Percentiles rank a stretch among this genome's conserved stretches.
Conservation (phyloP, 1,140 invertebrate species). For the Euwallacea fornicatus region DNA sequence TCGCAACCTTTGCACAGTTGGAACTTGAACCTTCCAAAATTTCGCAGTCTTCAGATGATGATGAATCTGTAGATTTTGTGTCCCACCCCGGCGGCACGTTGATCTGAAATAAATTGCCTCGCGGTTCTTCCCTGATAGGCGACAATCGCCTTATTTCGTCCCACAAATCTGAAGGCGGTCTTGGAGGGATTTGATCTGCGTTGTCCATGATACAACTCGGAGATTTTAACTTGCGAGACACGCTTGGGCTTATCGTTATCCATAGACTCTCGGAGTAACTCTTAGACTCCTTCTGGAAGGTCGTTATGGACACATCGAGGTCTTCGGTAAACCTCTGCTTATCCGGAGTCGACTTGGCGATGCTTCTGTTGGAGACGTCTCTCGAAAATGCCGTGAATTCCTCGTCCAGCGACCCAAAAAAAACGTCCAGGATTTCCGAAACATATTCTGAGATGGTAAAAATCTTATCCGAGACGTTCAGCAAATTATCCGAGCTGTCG, state of each 20-base stretch:
- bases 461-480: constrained; percentile 44
- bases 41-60: background rate
- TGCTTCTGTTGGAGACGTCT: constrained; percentile 23
- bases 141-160: constrained; percentile 19
- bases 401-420: constrained; percentile 43
- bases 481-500: constrained; percentile 26
- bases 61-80: background rate
- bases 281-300: constrained; percentile 44
- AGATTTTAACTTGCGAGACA: constrained; percentile 9
- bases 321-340: constrained; percentile 5
- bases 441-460: constrained; percentile 50
- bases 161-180: constrained; percentile 42
- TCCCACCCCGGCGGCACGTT: constrained; percentile 3
- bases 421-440: constrained; percentile 48
- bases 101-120: constrained; percentile 31
- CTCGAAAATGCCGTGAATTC: constrained; percentile 35
- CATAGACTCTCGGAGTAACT: constrained; percentile 47
- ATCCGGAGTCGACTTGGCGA: constrained; percentile 40
- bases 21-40: background rate
- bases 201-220: constrained; percentile 35
- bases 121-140: constrained; percentile 45
- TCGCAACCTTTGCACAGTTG: background rate
- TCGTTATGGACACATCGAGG: constrained; percentile 35
- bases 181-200: constrained; percentile 49
- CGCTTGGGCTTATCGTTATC: constrained; percentile 41